A percentile compares a stretch with the other conserved stretches of the same genome.
Evolutionary conservation across 2,797 vertebrate genomes (phyloP).

Genomic region (Smutsia temminckii): DNA sequence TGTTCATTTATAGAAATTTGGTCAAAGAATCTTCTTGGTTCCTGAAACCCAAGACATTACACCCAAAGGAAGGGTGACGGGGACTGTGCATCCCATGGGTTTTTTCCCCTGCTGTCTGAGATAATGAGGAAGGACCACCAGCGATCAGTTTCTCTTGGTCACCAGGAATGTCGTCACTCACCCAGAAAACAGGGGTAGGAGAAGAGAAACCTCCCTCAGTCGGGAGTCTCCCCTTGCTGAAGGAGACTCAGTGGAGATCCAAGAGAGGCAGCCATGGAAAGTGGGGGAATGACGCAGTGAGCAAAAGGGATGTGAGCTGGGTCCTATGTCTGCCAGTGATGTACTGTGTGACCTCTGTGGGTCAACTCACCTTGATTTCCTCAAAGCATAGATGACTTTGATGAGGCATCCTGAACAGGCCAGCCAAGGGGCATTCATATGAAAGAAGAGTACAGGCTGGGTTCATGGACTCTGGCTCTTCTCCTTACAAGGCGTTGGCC

Average conservation of each 20-base stretch:
- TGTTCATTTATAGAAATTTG: neutral
- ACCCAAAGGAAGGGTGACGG: neutral
- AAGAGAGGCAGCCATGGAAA: fast-evolving
- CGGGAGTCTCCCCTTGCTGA: neutral
- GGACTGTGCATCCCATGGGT: fast-evolving
- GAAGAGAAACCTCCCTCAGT: fast-evolving
- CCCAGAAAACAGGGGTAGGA: neutral
- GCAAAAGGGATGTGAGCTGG: fast-evolving
- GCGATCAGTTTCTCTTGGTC: neutral
- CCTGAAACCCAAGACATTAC: neutral
- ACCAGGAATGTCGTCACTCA: neutral
- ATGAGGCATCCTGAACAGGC: neutral
- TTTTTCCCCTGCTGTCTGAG: neutral
- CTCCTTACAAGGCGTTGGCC: neutral
- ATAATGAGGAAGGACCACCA: fast-evolving
- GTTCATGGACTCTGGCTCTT: fast-evolving
- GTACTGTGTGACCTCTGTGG: fast-evolving
- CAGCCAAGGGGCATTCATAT: fast-evolving
- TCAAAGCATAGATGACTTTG: neutral
- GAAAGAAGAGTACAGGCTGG: fast-evolving
- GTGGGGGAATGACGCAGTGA: fast-evolving
- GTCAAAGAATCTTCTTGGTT: neutral
- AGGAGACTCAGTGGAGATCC: neutral
- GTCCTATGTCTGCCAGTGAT: fast-evolving
- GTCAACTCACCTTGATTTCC: neutral